Base-by-base conservation (phyloP, 2,888 invertebrate species). In the Hyppa rectilinea region DNA sequence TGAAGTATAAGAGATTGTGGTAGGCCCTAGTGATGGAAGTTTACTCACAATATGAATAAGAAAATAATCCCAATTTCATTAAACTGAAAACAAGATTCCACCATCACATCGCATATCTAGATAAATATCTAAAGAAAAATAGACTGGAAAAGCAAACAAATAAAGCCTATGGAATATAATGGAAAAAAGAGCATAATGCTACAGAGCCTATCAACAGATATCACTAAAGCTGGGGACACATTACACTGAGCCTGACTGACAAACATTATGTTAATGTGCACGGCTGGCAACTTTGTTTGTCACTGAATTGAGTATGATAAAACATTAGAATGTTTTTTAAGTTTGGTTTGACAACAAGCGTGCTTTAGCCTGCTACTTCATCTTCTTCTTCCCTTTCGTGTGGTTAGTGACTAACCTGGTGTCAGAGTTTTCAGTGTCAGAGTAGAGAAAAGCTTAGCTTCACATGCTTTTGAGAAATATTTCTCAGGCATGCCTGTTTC, bases 171-270 rank as follows among this genome's bases (percentile, higher is more conserved):
- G 45, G n/a, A n/a, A n/a, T n/a, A n/a, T n/a, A n/a, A 55, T 45
- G 74, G 63, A 68, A 67, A 68, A 52, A 50, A 10, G 5, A 43
- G 78, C 38, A 80, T 78, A 80, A 80, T 78, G 80, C 68, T 29
- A 78, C 68, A 45, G 67, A n/a, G n/a, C n/a, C 68, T 53, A 60
- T 53, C 29, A 50, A 55, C 34, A 29, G 66, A 31, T 58, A 59
- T 31, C 61, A n/a, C 60, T 71, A 73, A 68, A 68, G 75, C 70
- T 14, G n/a, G 69, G 60, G 58, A 80, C 64, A 75, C 80, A 80
- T 78, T 43, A 62, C 40, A 43, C 36, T 36, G 50, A 78, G 64
- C 80, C 47, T 36, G 20, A 53, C 50, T 47, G 43, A 40, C 49
- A 60, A 23, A 61, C 63, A 58, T 73, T 78, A 73, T 81, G 78